phyloP scores from a whole-genome alignment of 2,113 vertebrate species.

The Aldabrachelys gigantea region DNA sequence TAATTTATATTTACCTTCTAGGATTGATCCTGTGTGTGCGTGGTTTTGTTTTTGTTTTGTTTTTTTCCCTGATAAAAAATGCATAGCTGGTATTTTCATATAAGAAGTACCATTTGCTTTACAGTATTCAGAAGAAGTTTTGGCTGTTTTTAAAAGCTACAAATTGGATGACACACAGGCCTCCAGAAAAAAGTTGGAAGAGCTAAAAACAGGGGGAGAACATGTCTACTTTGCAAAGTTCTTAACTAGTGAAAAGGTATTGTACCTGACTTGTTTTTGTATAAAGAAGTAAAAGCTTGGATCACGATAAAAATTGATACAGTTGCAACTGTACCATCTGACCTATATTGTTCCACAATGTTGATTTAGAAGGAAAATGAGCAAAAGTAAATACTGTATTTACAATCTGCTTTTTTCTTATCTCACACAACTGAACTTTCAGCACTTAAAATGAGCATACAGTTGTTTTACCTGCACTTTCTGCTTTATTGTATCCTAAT shows the following conservation, averaged over 20 bases:
- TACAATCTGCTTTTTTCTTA: not conserved
- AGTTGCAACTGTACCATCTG: not conserved
- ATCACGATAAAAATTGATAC: not conserved
- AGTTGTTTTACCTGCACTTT: not conserved
- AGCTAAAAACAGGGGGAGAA: constrained; percentile 91
- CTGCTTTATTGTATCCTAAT: not conserved
- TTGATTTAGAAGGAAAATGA: not conserved
- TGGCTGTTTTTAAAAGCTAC: constrained; percentile 98
- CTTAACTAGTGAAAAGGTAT: constrained; percentile 98
- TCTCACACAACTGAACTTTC: not conserved
- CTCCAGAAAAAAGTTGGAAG: constrained; percentile 94
- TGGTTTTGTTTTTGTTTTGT: no score
- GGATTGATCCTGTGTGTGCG: not conserved
- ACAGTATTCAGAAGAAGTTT: constrained; percentile 95
- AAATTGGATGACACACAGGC: constrained; percentile 98
- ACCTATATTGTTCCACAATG: not conserved
- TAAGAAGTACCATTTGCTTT: constrained; percentile 38
- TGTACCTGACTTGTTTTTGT: not conserved
- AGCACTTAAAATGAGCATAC: not conserved
- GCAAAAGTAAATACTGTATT: not conserved
- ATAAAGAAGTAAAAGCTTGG: not conserved
- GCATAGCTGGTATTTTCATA: not conserved
- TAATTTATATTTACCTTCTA: not conserved
- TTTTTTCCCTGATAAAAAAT: not conserved
- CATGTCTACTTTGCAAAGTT: constrained; percentile 99